Evolutionary conservation across 92 coral and sea anemone genomes (phyloP).

Genomic region (Zoanthus sociatus): DNA sequence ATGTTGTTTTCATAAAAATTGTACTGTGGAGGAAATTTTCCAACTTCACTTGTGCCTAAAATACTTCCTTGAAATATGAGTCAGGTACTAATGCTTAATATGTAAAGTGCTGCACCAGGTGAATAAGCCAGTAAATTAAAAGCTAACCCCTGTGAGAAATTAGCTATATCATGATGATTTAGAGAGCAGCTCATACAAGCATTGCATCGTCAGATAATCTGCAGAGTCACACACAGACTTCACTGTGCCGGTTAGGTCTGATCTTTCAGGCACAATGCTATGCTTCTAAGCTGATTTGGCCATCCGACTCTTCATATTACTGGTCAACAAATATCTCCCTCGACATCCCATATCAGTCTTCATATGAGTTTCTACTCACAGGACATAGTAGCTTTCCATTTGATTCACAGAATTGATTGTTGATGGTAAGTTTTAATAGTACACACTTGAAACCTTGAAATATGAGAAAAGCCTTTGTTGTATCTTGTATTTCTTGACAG

Average conservation of each 20-base stretch:
- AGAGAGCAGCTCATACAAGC: not conserved
- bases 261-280: not conserved
- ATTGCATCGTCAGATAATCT: not conserved
- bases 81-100: not conserved
- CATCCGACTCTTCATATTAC: constrained; percentile 31
- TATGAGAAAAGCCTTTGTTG: no score
- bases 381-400: constrained; percentile 43
- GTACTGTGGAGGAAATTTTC: no score
- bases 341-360: constrained; percentile 36
- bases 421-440: constrained; percentile 13
- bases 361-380: constrained; percentile 34
- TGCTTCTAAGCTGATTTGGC: constrained; percentile 34
- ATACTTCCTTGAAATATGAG: not conserved
- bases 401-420: constrained; percentile 22
- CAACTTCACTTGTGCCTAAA: not conserved
- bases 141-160: not conserved
- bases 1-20: no score
- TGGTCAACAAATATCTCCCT: constrained; percentile 45
- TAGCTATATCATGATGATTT: not conserved
- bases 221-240: not conserved
- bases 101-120: not conserved
- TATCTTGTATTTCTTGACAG: no score
- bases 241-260: constrained; percentile 12
- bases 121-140: not conserved
- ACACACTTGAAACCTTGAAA: no score